phyloP scores from a whole-genome alignment of 1,140 invertebrate genomes.

The Myzus persicae region DNA sequence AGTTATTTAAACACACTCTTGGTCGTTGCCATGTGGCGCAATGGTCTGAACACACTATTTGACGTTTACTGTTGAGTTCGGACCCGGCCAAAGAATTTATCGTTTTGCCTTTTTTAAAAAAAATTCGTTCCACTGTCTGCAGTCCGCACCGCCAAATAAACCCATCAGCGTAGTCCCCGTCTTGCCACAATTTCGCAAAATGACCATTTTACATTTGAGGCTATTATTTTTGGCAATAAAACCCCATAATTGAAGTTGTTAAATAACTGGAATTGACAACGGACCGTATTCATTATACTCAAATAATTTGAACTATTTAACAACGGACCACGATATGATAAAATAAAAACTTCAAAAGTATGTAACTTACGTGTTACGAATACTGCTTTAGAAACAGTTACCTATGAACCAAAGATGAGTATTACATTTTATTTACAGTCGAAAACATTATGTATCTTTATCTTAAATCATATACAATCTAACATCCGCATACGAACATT shows the following conservation, averaged over 20 bases:
- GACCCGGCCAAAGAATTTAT: too few species aligned
- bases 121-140: too few species aligned
- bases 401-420: not conserved
- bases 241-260: not conserved
- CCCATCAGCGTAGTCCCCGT: not conserved
- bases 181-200: not conserved
- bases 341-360: not conserved
- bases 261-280: conserved; percentile 1
- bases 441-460: not conserved
- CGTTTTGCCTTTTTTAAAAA: too few species aligned
- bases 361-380: too few species aligned
- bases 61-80: too few species aligned
- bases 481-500: not conserved
- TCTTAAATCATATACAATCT: not conserved
- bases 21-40: too few species aligned
- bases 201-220: not conserved
- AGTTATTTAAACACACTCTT: too few species aligned
- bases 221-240: not conserved
- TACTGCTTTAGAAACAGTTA: too few species aligned
- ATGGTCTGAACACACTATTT: too few species aligned
- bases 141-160: not conserved
- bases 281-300: not conserved
- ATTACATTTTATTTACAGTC: not conserved
- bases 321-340: not conserved
- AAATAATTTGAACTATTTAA: conserved; percentile 5